A percentile compares a stretch with the other conserved stretches of the same genome.
Evolutionary conservation across 2,113 vertebrate genomes (phyloP).

Genomic region (human (Homo sapiens)): DNA sequence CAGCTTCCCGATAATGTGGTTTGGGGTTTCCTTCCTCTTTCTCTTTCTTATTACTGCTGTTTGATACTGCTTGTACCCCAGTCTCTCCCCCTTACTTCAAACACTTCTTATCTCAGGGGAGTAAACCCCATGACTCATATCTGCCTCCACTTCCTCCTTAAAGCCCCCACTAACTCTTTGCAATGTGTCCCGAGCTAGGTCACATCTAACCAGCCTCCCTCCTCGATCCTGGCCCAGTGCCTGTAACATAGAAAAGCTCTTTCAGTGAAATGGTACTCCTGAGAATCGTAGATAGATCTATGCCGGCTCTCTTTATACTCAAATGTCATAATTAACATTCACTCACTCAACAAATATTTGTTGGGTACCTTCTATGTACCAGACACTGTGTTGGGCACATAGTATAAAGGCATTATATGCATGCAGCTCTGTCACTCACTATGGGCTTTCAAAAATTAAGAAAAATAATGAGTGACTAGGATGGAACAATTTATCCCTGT

Average conservation of each 20-base stretch:
- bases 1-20: conserved; percentile 39
- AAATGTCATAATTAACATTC: neutral
- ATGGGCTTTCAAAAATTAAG: neutral
- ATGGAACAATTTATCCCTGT: neutral
- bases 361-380: neutral
- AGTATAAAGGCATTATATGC: too few species aligned
- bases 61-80: neutral
- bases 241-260: neutral
- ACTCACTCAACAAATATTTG: neutral
- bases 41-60: neutral
- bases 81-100: neutral
- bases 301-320: neutral
- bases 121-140: neutral
- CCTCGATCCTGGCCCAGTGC: neutral
- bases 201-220: neutral
- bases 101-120: conserved; percentile 46
- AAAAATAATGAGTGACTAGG: neutral
- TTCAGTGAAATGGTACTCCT: neutral
- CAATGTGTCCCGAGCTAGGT: neutral
- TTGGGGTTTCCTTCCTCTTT: conserved; percentile 53
- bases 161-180: neutral
- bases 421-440: neutral
- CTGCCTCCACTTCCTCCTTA: neutral
- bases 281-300: neutral
- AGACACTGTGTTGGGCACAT: neutral